Evolutionary conservation across 2,888 invertebrate genomes (phyloP).

Genomic region (Drosophila parthenogenetica): DNA sequence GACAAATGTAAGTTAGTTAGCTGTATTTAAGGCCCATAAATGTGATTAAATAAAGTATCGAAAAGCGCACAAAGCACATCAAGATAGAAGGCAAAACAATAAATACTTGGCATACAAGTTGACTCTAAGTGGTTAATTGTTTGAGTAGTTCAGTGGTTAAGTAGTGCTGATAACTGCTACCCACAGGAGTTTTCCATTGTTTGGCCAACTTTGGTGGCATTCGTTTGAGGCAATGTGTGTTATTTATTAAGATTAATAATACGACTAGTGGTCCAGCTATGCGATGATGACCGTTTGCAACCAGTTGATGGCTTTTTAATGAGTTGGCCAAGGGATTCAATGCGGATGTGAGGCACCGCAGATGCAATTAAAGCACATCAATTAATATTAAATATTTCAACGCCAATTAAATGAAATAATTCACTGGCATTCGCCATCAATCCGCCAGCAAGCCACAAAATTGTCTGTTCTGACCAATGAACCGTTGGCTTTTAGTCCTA

Average conservation of each 20-base stretch:
- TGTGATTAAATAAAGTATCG: not conserved
- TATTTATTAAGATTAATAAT: conserved; percentile 79
- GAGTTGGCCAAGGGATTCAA: conserved; percentile 52
- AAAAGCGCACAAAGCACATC: conserved; percentile 1
- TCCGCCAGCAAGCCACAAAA: conserved; percentile 54
- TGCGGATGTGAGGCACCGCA: conserved; percentile 21
- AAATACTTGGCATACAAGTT: conserved; percentile 32
- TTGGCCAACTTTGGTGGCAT: conserved; percentile 50
- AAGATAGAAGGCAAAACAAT: conserved; percentile 31
- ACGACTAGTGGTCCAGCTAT: conserved; percentile 22
- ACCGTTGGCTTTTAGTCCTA: conserved; percentile 41
- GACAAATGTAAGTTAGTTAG: no score
- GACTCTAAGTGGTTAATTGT: conserved; percentile 11
- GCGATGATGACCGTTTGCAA: not conserved
- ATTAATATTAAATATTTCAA: conserved; percentile 81
- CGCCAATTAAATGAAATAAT: conserved; percentile 75
- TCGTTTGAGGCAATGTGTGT: conserved; percentile 62
- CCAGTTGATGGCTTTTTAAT: conserved; percentile 76
- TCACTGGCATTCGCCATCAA: conserved; percentile 51
- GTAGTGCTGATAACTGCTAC: not conserved
- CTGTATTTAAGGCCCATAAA: conserved; percentile 3
- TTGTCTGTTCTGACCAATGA: conserved; percentile 41
- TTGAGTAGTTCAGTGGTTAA: not conserved
- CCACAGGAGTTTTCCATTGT: conserved; percentile 40
- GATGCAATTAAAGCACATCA: conserved; percentile 76